Evolutionary conservation across 2,888 invertebrate genomes (phyloP).

Genomic region (Drosophila monieri): DNA sequence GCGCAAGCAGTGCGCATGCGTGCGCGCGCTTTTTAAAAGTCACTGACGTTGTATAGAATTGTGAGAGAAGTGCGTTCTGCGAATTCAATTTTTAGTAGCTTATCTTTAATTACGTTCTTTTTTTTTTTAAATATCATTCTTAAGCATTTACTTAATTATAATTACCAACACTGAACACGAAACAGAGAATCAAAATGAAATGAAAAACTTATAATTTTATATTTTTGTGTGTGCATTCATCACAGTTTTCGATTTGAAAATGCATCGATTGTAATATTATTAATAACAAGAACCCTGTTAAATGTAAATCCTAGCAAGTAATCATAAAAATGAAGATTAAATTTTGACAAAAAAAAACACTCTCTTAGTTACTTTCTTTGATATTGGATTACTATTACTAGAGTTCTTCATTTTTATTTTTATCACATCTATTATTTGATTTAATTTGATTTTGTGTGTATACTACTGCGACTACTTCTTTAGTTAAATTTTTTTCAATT

Average conservation of each 20-base stretch:
- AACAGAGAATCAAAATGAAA: conserved; percentile 3
- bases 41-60: conserved; percentile 32
- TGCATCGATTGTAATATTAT: conserved; percentile 35
- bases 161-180: conserved; percentile 36
- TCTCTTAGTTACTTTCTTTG: conserved; percentile 15
- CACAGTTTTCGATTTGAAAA: conserved; percentile 44
- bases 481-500: conserved; percentile 63
- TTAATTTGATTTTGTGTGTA: conserved; percentile 53
- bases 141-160: conserved; percentile 73
- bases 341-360: conserved; percentile 2
- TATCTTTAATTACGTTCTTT: conserved; percentile 26
- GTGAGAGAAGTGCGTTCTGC: conserved; percentile 34
- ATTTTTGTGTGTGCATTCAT: conserved; percentile 72
- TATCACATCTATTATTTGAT: conserved; percentile 27
- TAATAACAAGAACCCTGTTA: conserved; percentile 48
- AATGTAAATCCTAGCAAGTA: conserved; percentile 58
- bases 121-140: conserved; percentile 49
- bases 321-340: conserved; percentile 18
- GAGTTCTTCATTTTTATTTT: conserved; percentile 27
- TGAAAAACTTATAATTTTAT: conserved; percentile 53
- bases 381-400: conserved; percentile 24
- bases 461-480: conserved; percentile 52
- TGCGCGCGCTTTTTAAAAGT: conserved; percentile 14
- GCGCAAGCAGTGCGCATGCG: conserved; percentile 16
- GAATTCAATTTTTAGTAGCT: conserved; percentile 26